Evolutionary conservation across 1,140 invertebrate species (phyloP), one percentile per base, ranked within the genome.

Genomic region (Druon quercuslanigerum): DNA sequence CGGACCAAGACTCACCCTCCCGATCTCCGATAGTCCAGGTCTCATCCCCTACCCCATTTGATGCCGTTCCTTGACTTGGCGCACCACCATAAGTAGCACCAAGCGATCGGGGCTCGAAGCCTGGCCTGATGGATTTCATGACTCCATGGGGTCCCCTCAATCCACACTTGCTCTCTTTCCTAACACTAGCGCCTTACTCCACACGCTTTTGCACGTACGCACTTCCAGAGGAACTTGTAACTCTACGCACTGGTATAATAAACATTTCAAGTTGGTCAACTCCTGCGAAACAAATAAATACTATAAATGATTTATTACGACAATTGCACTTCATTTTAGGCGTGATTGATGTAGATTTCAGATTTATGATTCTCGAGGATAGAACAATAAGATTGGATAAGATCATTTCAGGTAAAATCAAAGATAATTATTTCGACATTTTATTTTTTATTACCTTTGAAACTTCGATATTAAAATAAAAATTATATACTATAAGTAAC

Each of bases 91-190:
- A 83, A 85, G 84, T 85, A 86, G 83, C 84, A 76, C 76, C 77
- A 85, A 86, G 80, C 81, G 81, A 82, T 11, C 40, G 40, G 40
- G 40, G 40, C 40, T 46, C 40, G 40, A 77, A 77, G 80, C 79
- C 76, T 77, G 84, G 81, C 80, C 87, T 88, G 87, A 88, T 88
- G 87, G 87, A 88, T 88, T 88, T 88, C 87, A 88, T 84, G 87
- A 88, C 86, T 83, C 87, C 87, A 81, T 82, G 56, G 87, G 87
- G 87, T 86, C 84, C 84, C 84, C 83, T 88, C 87, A 87, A 88
- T 88, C 84, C 86, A 46, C 40, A 46, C 40, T 46, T 46, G 40
- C 87, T 83, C 84, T 86, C 83, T 72, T 75, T 73, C 71, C 80
- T 74, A 25, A 12, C 33, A 33, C 60, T 66, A 33, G 12, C 16